Percentiles rank a stretch among this genome's conserved stretches.
These are phyloP conservation scores for Grantiella picta DNA, from an alignment of 2,113 vertebrate genomes.

Conservation along the genomic window DNA sequence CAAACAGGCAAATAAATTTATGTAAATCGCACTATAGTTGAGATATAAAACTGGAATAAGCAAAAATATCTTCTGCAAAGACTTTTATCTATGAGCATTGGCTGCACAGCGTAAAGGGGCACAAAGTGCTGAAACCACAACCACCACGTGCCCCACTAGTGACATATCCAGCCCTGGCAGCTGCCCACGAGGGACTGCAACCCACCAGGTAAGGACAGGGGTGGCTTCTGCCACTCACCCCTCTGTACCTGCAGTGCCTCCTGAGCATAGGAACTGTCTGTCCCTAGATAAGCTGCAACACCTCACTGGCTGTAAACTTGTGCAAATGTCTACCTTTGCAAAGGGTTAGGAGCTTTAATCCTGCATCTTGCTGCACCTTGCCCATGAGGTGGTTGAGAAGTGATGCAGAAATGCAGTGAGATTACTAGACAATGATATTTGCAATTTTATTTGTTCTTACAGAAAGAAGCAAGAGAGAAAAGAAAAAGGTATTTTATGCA, in stretches of 20 bases:
- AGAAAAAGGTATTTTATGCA: background rate
- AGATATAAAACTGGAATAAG: background rate
- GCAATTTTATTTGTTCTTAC: background rate
- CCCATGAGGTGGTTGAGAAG: background rate
- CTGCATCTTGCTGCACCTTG: too few relatives aligned
- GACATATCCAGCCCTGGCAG: background rate
- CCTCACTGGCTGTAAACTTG: background rate
- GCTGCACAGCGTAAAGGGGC: background rate
- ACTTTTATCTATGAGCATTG: background rate
- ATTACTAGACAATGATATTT: background rate
- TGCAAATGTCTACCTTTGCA: background rate
- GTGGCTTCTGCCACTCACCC: background rate
- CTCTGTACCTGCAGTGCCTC: background rate
- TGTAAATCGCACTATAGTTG: background rate
- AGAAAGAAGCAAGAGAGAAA: background rate
- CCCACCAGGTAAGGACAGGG: fast-evolving
- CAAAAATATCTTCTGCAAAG: background rate
- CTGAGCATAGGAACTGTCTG: background rate
- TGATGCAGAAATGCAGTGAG: background rate
- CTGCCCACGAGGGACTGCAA: background rate
- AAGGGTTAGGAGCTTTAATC: background rate
- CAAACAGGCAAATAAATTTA: background rate
- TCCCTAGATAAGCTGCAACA: background rate
- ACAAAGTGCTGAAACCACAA: background rate
- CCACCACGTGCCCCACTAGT: background rate